Base-by-base conservation (phyloP, 1,140 invertebrate genomes). In the Drosophila jambulina region DNA sequence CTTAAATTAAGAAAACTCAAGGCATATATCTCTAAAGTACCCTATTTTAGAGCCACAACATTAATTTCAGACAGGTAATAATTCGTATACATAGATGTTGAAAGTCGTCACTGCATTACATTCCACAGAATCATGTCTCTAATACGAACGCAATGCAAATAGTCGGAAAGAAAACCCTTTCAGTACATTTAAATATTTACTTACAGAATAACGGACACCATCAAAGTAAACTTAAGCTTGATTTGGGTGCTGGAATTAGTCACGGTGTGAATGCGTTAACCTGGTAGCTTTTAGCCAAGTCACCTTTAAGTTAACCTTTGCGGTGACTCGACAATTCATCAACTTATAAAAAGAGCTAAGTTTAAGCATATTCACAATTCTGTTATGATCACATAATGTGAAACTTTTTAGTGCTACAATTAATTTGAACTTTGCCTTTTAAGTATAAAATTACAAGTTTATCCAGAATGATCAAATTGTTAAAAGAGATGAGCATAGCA, bases 251-350 rank as follows among this genome's bases (percentile, higher is more conserved):
- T 38, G 2, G 6, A 32, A 45, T 29, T 67, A 34, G 34, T 32
- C 1, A 38, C 15, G 36, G 1, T 32, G n/a, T 2, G n/a, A 34
- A 25, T 34, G 8, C 36, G 25, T 32, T n/a, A 23, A 7, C n/a
- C n/a, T 48, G 56, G 29, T 40, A 51, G 9, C 9, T 70, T 70
- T 70, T 2, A 21, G 4, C 4, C 42, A 12, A 43, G 6, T 42
- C n/a, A 43, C 38, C 23, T 38, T 23, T 36, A 71, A 32, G 53
- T 60, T 53, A 54, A 74, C 32, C 19, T 23, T 29, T 12, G 17
- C 13, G 17, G 21, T 51, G 38, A 49, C 45, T 42, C 15, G 21
- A 7, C 8, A n/a, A n/a, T 43, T 13, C 15, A 25, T 38, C 3
- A 32, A 4, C 25, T 1, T 43, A 43, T 17, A 21, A n/a, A 13